Evolutionary conservation across 2,797 vertebrate genomes (phyloP).

Genomic region (Ambastaia sidthimunki): DNA sequence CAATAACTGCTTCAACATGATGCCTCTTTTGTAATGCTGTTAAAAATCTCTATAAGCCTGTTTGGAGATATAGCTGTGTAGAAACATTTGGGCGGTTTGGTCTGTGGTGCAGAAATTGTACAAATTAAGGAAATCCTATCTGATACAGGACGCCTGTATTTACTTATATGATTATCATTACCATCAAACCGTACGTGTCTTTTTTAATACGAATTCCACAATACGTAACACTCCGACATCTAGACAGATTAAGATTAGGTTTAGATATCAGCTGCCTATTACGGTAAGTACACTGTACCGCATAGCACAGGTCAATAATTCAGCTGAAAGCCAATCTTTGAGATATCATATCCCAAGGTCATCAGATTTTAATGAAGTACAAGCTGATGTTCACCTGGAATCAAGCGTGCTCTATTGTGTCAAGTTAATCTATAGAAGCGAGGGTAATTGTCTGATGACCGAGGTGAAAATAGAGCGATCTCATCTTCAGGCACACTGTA

Average conservation of each 20-base stretch:
- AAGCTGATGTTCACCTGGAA: constrained; percentile 38
- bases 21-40: no score
- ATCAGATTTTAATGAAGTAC: constrained; percentile 20
- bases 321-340: constrained; percentile 50
- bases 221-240: not conserved
- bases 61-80: not conserved
- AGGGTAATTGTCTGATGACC: constrained; percentile 41
- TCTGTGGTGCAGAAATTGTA: not conserved
- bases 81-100: not conserved
- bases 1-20: no score
- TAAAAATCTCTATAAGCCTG: no score
- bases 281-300: constrained; percentile 20
- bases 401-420: constrained; percentile 37
- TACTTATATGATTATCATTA: constrained; percentile 5
- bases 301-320: constrained; percentile 52
- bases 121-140: not conserved
- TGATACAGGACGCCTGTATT: not conserved
- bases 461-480: constrained; percentile 45
- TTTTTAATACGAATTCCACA: not conserved
- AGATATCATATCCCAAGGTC: constrained; percentile 41
- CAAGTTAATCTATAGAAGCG: constrained; percentile 37
- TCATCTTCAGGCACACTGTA: constrained; percentile 35
- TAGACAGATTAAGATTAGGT: constrained; percentile 14
- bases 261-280: constrained; percentile 33
- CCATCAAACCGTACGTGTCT: not conserved